A percentile compares a stretch with the other conserved stretches of the same genome.
Evolutionary conservation across 2,113 vertebrate species (phyloP).

Genomic region (Pitta sordida): DNA sequence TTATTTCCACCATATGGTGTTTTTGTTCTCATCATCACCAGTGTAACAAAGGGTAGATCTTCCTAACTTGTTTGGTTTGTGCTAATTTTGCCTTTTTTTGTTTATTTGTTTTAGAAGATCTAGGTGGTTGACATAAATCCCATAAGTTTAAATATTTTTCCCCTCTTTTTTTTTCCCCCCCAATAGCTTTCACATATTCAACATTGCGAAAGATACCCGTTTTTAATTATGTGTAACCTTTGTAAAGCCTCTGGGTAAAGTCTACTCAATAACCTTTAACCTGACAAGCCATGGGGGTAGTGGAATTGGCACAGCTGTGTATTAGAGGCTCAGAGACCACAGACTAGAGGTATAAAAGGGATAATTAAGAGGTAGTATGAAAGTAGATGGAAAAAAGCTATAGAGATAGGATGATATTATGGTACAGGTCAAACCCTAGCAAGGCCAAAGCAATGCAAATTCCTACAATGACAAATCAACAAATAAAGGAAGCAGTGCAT

Average conservation of each 20-base stretch:
- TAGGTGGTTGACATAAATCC: conserved; percentile 65
- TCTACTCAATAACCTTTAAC: conserved; percentile 82
- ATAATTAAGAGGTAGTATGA: conserved; percentile 67
- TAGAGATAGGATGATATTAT: conserved; percentile 60
- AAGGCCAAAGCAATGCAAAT: conserved; percentile 59
- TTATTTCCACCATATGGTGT: conserved; percentile 47
- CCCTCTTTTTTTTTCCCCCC: neutral
- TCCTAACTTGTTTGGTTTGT: conserved; percentile 41
- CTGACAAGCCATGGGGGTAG: conserved; percentile 71
- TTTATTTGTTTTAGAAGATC: neutral
- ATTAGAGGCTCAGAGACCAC: conserved; percentile 61
- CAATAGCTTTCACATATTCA: conserved; percentile 68
- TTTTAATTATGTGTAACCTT: conserved; percentile 83
- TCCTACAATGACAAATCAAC: conserved; percentile 18
- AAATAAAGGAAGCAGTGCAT: neutral
- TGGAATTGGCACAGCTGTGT: conserved; percentile 65
- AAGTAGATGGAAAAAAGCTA: conserved; percentile 68
- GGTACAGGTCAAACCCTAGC: conserved; percentile 42
- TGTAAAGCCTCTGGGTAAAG: conserved; percentile 75
- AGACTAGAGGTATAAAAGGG: conserved; percentile 66
- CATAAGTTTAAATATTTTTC: conserved; percentile 62
- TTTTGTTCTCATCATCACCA: conserved; percentile 27
- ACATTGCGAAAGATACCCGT: conserved; percentile 73
- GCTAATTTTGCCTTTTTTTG: conserved; percentile 23
- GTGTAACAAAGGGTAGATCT: conserved; percentile 56